Percentiles rank a stretch among this genome's conserved stretches.
These are phyloP conservation scores for Myotis findleyi DNA, from an alignment of 2,797 vertebrate genomes.

Conservation along the genomic window DNA sequence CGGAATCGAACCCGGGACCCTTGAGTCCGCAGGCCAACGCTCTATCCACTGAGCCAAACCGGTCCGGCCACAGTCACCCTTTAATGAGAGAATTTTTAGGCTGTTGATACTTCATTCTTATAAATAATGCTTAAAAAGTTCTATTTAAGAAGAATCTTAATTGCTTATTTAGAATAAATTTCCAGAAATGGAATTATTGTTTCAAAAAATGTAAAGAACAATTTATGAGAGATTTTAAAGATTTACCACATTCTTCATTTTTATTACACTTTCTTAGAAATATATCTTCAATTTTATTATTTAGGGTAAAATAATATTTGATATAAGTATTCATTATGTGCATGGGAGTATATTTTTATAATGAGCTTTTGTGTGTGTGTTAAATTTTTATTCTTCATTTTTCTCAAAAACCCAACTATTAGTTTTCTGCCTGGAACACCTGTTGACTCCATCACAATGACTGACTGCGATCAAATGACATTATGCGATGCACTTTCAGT, in stretches of 20 bases:
- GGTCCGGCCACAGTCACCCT: not conserved
- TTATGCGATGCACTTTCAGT: constrained; percentile 26
- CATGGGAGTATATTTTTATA: not conserved
- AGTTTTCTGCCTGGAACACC: not conserved
- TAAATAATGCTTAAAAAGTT: not conserved
- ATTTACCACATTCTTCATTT: not conserved
- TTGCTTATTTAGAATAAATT: constrained; percentile 25
- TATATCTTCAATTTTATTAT: constrained; percentile 3
- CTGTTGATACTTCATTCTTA: constrained; percentile 24
- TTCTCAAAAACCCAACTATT: not conserved
- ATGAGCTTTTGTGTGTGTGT: not conserved
- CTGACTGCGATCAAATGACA: not conserved
- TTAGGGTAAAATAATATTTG: constrained; percentile 15
- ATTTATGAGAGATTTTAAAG: constrained; percentile 8
- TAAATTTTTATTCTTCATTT: not conserved
- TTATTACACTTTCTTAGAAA: constrained; percentile 8
- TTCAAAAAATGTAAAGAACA: constrained; percentile 24
- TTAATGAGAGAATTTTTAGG: constrained; percentile 11
- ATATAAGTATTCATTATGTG: not conserved
- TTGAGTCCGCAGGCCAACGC: too few species aligned
- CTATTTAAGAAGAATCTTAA: not conserved
- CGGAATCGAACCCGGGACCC: too few species aligned
- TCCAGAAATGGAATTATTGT: constrained; percentile 5
- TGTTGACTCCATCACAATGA: not conserved
- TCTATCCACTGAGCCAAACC: too few species aligned